Evolutionary conservation across 2,113 vertebrate genomes (phyloP).

Genomic region (Tragelaphus buxtoni): DNA sequence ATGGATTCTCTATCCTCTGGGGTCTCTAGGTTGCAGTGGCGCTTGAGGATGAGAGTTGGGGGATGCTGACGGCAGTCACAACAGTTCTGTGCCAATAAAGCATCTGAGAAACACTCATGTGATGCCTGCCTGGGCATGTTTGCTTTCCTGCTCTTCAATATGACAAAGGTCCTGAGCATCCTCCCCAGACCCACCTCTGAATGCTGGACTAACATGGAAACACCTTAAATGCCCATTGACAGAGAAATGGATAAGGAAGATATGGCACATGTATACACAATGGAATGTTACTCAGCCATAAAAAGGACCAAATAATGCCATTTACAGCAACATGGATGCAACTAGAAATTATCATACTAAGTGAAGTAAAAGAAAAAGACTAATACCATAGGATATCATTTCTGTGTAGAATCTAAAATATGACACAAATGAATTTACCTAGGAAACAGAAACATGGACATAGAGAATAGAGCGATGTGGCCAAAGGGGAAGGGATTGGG

Average conservation of each 20-base stretch:
- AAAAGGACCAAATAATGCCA: not conserved
- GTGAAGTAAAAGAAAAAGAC: not conserved
- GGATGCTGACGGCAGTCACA: not conserved
- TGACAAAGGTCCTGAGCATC: accelerated
- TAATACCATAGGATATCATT: not conserved
- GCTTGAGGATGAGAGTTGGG: not conserved
- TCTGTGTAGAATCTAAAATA: not conserved
- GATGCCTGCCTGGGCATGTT: not conserved
- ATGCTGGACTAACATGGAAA: not conserved
- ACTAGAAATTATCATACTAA: not conserved
- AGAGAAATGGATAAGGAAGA: not conserved
- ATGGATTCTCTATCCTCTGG: not conserved
- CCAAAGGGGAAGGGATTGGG: not conserved
- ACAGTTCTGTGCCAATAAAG: too few relatives aligned
- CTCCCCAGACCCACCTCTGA: not conserved
- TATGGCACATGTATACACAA: not conserved
- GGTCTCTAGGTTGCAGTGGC: not conserved
- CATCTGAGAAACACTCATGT: not conserved
- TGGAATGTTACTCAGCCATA: not conserved
- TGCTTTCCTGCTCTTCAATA: not conserved
- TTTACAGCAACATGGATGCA: not conserved
- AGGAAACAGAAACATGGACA: not conserved
- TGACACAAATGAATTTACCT: not conserved
- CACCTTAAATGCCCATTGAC: not conserved
- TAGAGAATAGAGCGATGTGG: not conserved